Evolutionary conservation across 2,113 vertebrate species (phyloP).

Genomic region (Heliornis fulica): DNA sequence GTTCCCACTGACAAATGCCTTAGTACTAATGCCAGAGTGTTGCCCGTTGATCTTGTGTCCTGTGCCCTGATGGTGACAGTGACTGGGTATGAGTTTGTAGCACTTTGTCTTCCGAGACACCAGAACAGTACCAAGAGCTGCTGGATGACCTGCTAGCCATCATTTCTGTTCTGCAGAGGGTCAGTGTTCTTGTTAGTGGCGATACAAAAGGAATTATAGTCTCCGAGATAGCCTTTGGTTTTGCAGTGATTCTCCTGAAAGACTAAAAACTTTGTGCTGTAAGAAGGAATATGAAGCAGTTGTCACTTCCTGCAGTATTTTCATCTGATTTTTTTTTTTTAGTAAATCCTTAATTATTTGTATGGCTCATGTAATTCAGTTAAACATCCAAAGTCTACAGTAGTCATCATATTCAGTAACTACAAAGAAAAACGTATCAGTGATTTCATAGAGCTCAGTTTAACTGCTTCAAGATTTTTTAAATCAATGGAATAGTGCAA

Average conservation of each 20-base stretch:
- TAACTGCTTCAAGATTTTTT: not conserved
- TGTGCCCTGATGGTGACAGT: rapidly evolving
- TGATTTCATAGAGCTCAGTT: not conserved
- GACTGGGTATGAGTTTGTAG: not conserved
- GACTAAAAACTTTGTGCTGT: not conserved
- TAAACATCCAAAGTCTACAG: not conserved
- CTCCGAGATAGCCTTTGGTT: not conserved
- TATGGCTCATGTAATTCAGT: not conserved
- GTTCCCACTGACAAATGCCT: not conserved
- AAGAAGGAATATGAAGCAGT: not conserved
- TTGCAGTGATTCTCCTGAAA: not conserved
- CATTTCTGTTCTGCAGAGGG: not conserved
- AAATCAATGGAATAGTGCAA: not conserved
- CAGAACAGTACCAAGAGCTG: not conserved
- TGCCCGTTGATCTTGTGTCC: not conserved
- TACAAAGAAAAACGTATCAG: not conserved
- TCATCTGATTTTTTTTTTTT: not conserved
- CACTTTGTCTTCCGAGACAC: not conserved
- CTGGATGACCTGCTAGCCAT: not conserved
- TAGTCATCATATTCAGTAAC: not conserved
- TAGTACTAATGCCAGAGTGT: not conserved
- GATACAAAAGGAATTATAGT: not conserved
- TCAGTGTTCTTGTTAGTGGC: not conserved
- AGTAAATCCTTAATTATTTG: not conserved
- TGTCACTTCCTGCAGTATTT: not conserved